These are phyloP conservation scores for Paraescarpia echinospica DNA, from an alignment of 1,140 invertebrate genomes.

Conservation along the genomic window DNA sequence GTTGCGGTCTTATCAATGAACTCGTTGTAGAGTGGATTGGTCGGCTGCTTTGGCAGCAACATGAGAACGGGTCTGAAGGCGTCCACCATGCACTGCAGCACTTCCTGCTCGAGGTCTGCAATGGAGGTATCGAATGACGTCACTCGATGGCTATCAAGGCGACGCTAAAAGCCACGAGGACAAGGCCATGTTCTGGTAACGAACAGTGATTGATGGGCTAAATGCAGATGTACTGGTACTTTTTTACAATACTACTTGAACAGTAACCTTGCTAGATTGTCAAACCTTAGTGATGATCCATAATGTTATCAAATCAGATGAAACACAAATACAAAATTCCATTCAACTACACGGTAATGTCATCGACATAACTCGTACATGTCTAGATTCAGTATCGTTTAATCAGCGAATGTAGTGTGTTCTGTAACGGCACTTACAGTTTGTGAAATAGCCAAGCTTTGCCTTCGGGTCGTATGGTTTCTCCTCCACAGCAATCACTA, in stretches of 20 bases:
- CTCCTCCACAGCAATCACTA: constrained; percentile 70
- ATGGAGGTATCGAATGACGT: neutral
- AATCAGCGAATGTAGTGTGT: neutral
- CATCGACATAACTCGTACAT: too few relatives aligned
- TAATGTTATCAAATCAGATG: neutral
- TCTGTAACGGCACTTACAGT: constrained; percentile 16
- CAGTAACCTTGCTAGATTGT: neutral
- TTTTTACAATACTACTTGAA: neutral
- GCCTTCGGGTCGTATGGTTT: constrained; percentile 25
- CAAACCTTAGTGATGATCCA: neutral
- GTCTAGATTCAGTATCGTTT: too few relatives aligned
- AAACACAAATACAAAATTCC: neutral
- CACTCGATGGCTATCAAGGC: neutral
- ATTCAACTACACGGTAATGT: neutral
- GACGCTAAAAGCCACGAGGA: neutral
- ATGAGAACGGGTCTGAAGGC: neutral
- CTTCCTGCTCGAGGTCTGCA: neutral
- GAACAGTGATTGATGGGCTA: neutral
- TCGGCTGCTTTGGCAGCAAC: neutral
- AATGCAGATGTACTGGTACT: neutral
- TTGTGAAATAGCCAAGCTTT: constrained; percentile 19
- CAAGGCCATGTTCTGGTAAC: neutral
- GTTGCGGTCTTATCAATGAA: neutral
- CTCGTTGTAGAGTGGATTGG: neutral
- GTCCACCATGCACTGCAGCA: neutral